These are phyloP conservation scores for Sinotaia quadrata DNA, from an alignment of 2,888 invertebrate species.

Conservation along the genomic window DNA sequence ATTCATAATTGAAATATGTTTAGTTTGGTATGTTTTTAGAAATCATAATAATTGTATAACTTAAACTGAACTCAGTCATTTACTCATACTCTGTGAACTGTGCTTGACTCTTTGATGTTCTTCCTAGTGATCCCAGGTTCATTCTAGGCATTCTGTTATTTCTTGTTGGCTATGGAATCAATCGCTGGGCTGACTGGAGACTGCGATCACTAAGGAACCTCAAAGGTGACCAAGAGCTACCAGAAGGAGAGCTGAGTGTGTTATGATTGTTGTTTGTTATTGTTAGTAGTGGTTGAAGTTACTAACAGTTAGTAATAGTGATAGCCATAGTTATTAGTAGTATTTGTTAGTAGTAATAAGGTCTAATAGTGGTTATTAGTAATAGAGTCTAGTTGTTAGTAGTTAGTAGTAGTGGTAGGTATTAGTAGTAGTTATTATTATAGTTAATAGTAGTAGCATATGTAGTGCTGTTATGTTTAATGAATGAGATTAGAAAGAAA, in stretches of 20 bases:
- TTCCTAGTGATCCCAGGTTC: slow-evolving; percentile 58
- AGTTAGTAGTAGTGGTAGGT: too few relatives aligned
- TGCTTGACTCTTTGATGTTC: not conserved
- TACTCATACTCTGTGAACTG: too few relatives aligned
- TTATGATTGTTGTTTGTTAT: not conserved
- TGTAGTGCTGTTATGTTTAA: too few relatives aligned
- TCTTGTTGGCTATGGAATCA: slow-evolving; percentile 51
- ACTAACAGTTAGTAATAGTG: not conserved
- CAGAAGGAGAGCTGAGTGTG: slow-evolving; percentile 8
- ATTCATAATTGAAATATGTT: not conserved
- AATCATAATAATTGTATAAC: not conserved
- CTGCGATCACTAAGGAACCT: slow-evolving; percentile 46
- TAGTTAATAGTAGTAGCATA: too few relatives aligned
- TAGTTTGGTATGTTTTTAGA: not conserved
- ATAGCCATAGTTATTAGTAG: too few relatives aligned
- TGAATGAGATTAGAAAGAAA: too few relatives aligned
- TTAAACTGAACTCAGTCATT: too few relatives aligned
- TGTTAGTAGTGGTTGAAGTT: not conserved
- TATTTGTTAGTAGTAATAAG: too few relatives aligned
- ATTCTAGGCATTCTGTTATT: slow-evolving; percentile 51
- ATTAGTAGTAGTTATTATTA: too few relatives aligned
- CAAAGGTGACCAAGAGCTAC: slow-evolving; percentile 35
- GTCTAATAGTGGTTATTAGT: too few relatives aligned
- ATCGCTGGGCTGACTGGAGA: slow-evolving; percentile 57
- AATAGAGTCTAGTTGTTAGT: too few relatives aligned